phyloP scores from a whole-genome alignment of 2,888 invertebrate genomes.

The Rhyacophila evoluta region DNA sequence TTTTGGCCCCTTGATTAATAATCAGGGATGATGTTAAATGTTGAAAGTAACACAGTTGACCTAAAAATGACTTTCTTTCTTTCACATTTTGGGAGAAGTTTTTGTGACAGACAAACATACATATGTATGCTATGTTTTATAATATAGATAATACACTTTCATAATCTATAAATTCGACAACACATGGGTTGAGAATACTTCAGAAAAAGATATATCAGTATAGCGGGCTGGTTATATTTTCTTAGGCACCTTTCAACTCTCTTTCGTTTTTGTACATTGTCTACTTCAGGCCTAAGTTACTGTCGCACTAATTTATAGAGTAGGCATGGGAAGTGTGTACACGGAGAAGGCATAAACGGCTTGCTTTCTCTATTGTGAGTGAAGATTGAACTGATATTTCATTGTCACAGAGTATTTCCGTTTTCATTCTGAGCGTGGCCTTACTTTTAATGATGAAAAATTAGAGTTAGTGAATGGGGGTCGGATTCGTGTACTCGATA shows the following conservation, averaged over 20 bases:
- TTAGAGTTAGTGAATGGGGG: conserved; percentile 30
- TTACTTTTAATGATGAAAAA: conserved; percentile 52
- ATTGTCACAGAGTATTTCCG: conserved; percentile 51
- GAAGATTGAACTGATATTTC: conserved; percentile 53
- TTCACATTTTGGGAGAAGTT: too few relatives aligned
- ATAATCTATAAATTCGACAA: too few relatives aligned
- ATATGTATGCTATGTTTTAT: too few relatives aligned
- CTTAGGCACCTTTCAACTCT: conserved; percentile 10
- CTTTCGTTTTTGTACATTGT: background rate
- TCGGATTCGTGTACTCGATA: conserved; percentile 40
- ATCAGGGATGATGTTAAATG: too few relatives aligned
- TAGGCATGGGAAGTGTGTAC: conserved; percentile 39
- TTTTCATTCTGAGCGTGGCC: conserved; percentile 47
- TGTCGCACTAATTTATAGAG: conserved; percentile 44
- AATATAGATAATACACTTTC: too few relatives aligned
- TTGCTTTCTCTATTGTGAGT: conserved; percentile 48
- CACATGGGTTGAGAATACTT: too few relatives aligned
- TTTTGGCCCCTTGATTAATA: too few relatives aligned
- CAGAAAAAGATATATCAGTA: too few relatives aligned
- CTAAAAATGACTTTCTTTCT: too few relatives aligned
- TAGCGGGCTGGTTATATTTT: too few relatives aligned
- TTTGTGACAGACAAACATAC: too few relatives aligned
- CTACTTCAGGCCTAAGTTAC: background rate
- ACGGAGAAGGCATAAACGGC: conserved; percentile 42
- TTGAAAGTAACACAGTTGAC: too few relatives aligned